Conservation (phyloP, 1,140 invertebrate genomes). For the Drosophila sp. region DNA sequence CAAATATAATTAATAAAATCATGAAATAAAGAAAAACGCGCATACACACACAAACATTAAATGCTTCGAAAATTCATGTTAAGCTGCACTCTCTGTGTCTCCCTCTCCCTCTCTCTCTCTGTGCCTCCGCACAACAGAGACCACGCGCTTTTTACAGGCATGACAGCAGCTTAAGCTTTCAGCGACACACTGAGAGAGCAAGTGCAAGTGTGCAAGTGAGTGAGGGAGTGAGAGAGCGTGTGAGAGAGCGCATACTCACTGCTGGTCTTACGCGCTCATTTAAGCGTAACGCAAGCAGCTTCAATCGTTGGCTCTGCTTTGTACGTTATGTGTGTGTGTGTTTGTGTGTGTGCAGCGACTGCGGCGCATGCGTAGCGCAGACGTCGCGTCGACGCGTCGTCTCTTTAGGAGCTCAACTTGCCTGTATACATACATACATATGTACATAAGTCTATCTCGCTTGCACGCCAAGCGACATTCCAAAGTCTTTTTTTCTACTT, state of each 20-base stretch:
- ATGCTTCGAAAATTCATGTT: too few relatives aligned
- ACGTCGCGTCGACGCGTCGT: neutral
- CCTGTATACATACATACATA: neutral
- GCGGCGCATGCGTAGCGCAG: constrained; percentile 38
- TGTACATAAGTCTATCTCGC: constrained; percentile 21
- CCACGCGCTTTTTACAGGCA: constrained; percentile 11
- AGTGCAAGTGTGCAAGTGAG: neutral
- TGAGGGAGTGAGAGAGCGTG: neutral
- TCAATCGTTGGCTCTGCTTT: constrained; percentile 5
- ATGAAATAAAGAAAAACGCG: neutral
- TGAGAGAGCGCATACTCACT: constrained; percentile 34
- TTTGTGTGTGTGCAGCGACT: constrained; percentile 3
- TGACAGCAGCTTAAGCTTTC: neutral
- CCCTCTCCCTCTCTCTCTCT: too few relatives aligned
- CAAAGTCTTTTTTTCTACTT: constrained; percentile 9
- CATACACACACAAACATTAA: too few relatives aligned
- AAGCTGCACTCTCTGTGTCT: too few relatives aligned
- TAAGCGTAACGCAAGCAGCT: constrained; percentile 77
- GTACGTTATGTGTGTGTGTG: constrained; percentile 6
- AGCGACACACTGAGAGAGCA: too few relatives aligned
- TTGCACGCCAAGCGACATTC: constrained; percentile 34
- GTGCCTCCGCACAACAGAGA: neutral
- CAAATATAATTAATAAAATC: constrained; percentile 9
- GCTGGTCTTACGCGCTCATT: constrained; percentile 79
- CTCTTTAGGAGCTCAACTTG: neutral